Conservation (phyloP, 2,888 invertebrate genomes). For the Coenonympha arcania region DNA sequence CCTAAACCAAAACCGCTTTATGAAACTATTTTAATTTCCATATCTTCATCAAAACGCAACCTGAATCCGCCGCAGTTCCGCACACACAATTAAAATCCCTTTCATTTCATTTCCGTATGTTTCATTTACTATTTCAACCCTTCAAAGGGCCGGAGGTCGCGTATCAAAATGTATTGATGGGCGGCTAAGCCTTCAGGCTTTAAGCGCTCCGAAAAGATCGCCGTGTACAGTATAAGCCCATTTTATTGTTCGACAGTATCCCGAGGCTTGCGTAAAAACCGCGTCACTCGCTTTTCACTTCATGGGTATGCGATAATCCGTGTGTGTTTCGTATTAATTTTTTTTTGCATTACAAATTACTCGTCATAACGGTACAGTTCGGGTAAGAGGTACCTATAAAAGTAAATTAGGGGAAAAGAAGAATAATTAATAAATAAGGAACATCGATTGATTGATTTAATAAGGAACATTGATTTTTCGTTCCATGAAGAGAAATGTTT, state of each 20-base stretch:
- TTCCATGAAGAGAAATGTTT: too few species aligned
- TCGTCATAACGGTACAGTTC: too few species aligned
- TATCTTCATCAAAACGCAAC: not conserved
- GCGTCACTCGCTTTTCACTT: conserved; percentile 13
- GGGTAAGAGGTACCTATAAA: too few species aligned
- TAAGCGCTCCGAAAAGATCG: conserved; percentile 29
- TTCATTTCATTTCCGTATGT: conserved; percentile 20
- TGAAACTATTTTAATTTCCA: too few species aligned
- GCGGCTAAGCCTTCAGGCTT: conserved; percentile 30
- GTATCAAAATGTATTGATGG: conserved; percentile 25
- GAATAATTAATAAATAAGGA: too few species aligned
- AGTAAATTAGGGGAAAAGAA: too few species aligned
- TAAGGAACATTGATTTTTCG: too few species aligned
- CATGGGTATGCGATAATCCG: too few species aligned
- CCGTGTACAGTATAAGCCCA: conserved; percentile 30
- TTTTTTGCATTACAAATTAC: too few species aligned
- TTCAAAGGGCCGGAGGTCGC: conserved; percentile 19
- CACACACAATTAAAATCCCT: conserved; percentile 14
- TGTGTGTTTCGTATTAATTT: too few species aligned
- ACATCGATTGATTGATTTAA: too few species aligned
- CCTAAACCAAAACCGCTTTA: too few species aligned
- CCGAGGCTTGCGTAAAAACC: conserved; percentile 26
- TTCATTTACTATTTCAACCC: conserved; percentile 22
- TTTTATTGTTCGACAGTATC: conserved; percentile 33
- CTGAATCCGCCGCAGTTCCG: not conserved